Percentiles rank a stretch among this genome's conserved stretches.
These are phyloP conservation scores for Zaprionus nigranus DNA, from an alignment of 1,140 invertebrate genomes.

Conservation along the genomic window DNA sequence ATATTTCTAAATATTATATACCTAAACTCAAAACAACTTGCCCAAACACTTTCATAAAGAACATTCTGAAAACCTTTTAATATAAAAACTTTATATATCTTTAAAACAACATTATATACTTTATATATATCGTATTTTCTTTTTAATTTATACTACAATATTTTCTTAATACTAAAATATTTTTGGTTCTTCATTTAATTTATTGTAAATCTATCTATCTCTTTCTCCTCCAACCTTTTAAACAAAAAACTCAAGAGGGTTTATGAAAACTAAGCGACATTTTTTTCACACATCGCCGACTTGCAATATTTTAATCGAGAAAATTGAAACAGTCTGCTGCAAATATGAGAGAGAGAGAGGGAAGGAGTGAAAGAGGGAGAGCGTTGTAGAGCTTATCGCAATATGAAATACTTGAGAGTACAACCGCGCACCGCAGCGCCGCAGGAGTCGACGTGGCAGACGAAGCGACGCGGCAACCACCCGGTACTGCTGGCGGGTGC, in stretches of 20 bases:
- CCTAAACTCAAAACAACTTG: too few relatives aligned
- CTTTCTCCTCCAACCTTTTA: not conserved
- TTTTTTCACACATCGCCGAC: slow-evolving; percentile 72
- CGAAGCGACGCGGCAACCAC: slow-evolving; percentile 30
- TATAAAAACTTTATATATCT: too few relatives aligned
- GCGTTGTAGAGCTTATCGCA: slow-evolving; percentile 35
- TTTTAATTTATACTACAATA: not conserved
- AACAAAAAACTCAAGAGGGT: not conserved
- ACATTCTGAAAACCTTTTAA: too few relatives aligned
- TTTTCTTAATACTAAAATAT: not conserved
- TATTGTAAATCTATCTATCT: not conserved
- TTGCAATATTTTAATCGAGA: slow-evolving; percentile 51
- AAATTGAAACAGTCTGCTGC: slow-evolving; percentile 33
- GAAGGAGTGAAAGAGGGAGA: not conserved
- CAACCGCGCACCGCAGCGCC: slow-evolving; percentile 72
- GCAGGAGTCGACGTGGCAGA: slow-evolving; percentile 48
- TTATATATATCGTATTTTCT: too few relatives aligned
- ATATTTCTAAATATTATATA: too few relatives aligned
- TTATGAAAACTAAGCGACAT: slow-evolving; percentile 17
- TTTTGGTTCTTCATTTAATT: not conserved
- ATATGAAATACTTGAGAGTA: slow-evolving; percentile 73
- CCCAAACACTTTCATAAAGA: too few relatives aligned
- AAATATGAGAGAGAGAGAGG: not conserved
- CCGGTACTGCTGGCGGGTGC: slow-evolving; percentile 32
- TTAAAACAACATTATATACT: too few relatives aligned